Evolutionary conservation across 2,797 vertebrate species (phyloP).

Genomic region (Geotrypetes seraphini): DNA sequence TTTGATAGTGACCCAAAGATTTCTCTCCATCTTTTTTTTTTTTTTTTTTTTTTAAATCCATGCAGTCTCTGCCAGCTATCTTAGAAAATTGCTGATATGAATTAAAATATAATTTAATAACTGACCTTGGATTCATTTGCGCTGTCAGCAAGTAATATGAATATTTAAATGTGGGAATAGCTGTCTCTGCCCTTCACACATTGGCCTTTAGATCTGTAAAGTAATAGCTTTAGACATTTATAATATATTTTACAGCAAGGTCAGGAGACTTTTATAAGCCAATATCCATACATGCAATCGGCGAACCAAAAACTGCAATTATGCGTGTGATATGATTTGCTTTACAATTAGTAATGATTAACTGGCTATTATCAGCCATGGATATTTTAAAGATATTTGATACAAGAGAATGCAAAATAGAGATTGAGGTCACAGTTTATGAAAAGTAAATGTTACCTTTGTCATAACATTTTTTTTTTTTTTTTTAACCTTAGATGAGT

Average conservation of each 20-base stretch:
- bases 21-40: too few relatives aligned
- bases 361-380: conserved; percentile 21
- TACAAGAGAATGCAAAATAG: conserved; percentile 4
- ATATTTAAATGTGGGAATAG: conserved; percentile 18
- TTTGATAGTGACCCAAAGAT: too few relatives aligned
- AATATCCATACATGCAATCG: conserved; percentile 47
- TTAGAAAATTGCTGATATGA: conserved; percentile 4
- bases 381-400: conserved; percentile 15
- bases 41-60: too few relatives aligned
- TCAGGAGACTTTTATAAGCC: conserved; percentile 56
- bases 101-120: conserved; percentile 5
- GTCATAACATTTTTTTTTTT: not conserved
- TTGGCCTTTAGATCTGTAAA: conserved; percentile 21
- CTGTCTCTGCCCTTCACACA: conserved; percentile 30
- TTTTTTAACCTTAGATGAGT: not conserved
- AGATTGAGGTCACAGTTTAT: not conserved
- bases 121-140: conserved; percentile 18
- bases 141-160: conserved; percentile 6
- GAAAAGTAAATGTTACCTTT: not conserved
- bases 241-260: conserved; percentile 62
- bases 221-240: conserved; percentile 62
- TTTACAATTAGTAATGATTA: conserved; percentile 39
- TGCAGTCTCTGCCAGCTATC: not conserved
- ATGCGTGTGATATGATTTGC: conserved; percentile 45
- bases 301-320: conserved; percentile 49